Conservation (phyloP, 92 coral and sea anemone genomes). For the Blastomussa wellsi region DNA sequence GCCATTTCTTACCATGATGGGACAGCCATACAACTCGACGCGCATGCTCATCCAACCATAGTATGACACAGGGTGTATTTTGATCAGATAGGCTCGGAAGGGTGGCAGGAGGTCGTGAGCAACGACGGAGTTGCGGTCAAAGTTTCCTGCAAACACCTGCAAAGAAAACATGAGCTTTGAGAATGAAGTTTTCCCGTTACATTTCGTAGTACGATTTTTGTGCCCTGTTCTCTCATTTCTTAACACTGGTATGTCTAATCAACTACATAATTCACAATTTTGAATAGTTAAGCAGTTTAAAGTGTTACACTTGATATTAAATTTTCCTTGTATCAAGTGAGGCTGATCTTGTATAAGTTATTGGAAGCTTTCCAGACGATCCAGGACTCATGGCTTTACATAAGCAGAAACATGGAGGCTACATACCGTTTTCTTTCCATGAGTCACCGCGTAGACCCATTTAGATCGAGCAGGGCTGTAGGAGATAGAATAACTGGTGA, state of each 20-base stretch:
- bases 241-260: not conserved
- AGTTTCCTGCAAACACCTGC: constrained; percentile 45
- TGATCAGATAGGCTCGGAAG: constrained; percentile 39
- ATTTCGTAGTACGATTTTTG: not conserved
- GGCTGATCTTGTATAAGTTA: not conserved
- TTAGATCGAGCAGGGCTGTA: not conserved
- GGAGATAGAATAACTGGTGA: not conserved
- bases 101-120: constrained; percentile 30
- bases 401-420: not conserved
- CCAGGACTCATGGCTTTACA: too few species aligned
- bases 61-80: constrained; percentile 39
- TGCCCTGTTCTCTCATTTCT: not conserved
- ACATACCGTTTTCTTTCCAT: not conserved
- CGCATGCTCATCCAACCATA: constrained; percentile 19
- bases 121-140: constrained; percentile 28
- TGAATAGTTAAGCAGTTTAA: not conserved
- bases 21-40: constrained; percentile 53
- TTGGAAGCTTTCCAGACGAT: not conserved
- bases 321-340: not conserved
- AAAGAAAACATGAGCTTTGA: not conserved
- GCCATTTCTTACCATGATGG: not conserved
- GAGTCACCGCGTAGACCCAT: not conserved
- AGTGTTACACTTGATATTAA: too few species aligned
- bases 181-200: too few species aligned
- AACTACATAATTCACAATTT: not conserved